These are phyloP conservation scores for Dreissena rostriformis DNA, from an alignment of 1,140 invertebrate genomes.

Conservation along the genomic window DNA sequence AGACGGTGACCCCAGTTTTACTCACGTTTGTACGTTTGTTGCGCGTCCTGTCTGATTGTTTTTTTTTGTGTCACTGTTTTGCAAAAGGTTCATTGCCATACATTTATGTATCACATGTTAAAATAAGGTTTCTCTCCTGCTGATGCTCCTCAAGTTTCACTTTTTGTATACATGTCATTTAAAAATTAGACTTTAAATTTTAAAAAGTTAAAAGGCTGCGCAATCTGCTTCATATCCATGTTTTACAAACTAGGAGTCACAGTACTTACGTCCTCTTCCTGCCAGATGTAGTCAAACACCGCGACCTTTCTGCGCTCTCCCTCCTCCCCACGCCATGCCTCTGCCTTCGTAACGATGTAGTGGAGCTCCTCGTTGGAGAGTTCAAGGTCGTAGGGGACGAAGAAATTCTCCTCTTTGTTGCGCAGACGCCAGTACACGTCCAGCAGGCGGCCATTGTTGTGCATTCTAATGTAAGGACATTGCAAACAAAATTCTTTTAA, in stretches of 20 bases:
- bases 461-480: slow-evolving; percentile 65
- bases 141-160: too few relatives aligned
- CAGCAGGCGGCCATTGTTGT: slow-evolving; percentile 79
- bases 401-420: slow-evolving; percentile 75
- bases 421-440: slow-evolving; percentile 80
- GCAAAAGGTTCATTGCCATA: too few relatives aligned
- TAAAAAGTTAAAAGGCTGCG: too few relatives aligned
- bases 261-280: slow-evolving; percentile 77
- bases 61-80: too few relatives aligned
- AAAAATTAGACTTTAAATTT: too few relatives aligned
- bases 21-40: too few relatives aligned
- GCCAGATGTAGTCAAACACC: slow-evolving; percentile 79
- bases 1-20: too few relatives aligned
- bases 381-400: slow-evolving; percentile 79
- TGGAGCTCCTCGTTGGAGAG: slow-evolving; percentile 78
- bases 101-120: too few relatives aligned
- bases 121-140: too few relatives aligned
- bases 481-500: too few relatives aligned
- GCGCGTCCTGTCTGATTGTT: too few relatives aligned
- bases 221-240: neutral
- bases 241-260: neutral
- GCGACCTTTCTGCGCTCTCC: slow-evolving; percentile 77
- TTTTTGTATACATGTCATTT: too few relatives aligned
- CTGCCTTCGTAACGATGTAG: slow-evolving; percentile 74
- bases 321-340: slow-evolving; percentile 79